These are phyloP conservation scores for Pygoscelis adeliae DNA, from an alignment of 2,113 vertebrate species.

Conservation along the genomic window DNA sequence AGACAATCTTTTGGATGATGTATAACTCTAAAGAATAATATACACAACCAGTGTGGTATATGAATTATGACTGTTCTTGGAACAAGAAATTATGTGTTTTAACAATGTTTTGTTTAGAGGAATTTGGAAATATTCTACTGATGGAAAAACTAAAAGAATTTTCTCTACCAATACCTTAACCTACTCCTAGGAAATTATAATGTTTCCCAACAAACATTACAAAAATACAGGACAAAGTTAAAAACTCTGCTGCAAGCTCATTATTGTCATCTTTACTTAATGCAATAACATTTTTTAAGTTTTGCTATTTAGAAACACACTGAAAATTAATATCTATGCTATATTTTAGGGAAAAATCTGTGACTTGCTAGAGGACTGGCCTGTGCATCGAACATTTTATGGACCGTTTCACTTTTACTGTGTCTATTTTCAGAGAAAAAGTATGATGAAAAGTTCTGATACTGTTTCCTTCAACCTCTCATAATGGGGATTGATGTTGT, in stretches of 20 bases:
- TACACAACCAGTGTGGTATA: not conserved
- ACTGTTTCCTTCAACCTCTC: not conserved
- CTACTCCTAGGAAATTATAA: not conserved
- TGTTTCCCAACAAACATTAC: not conserved
- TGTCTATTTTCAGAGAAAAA: not conserved
- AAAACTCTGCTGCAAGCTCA: not conserved
- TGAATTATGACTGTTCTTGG: not conserved
- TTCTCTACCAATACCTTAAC: not conserved
- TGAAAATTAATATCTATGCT: not conserved
- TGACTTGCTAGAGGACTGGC: not conserved
- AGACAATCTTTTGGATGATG: not conserved
- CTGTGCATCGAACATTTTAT: not conserved
- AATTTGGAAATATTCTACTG: not conserved
- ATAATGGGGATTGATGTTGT: not conserved
- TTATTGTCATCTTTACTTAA: not conserved
- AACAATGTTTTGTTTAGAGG: not conserved
- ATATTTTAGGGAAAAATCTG: not conserved
- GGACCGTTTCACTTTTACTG: not conserved
- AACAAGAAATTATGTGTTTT: not conserved
- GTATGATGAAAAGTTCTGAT: not conserved
- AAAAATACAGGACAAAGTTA: not conserved
- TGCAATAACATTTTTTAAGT: not conserved
- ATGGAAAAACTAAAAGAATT: not conserved
- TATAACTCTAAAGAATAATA: not conserved
- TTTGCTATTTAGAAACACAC: not conserved